phyloP scores from a whole-genome alignment of 2,797 vertebrate species.

The Molossus alvarezi region DNA sequence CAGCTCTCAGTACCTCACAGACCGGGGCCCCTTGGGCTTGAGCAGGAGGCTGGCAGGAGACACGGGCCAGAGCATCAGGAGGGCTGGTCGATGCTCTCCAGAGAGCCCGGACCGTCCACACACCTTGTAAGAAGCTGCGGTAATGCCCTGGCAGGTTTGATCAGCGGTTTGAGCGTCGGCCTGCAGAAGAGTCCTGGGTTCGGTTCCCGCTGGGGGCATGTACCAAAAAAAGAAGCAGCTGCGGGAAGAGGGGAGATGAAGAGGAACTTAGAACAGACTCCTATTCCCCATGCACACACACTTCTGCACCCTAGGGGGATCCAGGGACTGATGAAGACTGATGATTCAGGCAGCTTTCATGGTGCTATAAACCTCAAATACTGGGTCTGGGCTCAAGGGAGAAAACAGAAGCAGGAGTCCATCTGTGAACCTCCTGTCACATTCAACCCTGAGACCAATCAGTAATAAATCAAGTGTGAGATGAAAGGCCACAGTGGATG shows the following conservation, averaged over 20 bases:
- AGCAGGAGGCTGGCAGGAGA: neutral
- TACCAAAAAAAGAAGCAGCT: neutral
- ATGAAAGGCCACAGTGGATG: neutral
- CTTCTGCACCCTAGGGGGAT: neutral
- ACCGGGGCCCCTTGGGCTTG: neutral
- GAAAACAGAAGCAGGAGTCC: neutral
- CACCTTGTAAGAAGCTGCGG: neutral
- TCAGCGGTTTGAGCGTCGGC: too few species aligned
- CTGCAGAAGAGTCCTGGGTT: too few species aligned
- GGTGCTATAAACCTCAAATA: neutral
- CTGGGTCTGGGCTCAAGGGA: neutral
- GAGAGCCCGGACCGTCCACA: neutral
- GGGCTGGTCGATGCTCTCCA: neutral
- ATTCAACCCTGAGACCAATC: neutral
- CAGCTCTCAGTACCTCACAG: neutral
- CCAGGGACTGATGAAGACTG: neutral
- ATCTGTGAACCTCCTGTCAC: neutral
- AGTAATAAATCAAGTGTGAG: neutral
- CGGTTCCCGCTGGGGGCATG: too few species aligned
- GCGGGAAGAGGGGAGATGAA: neutral
- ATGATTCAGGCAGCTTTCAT: neutral
- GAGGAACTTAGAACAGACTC: neutral
- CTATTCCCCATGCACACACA: rapidly evolving
- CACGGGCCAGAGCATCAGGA: neutral
- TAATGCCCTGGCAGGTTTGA: neutral